Evolutionary conservation across 2,888 invertebrate genomes (phyloP).

Genomic region (Embidobia sp.): DNA sequence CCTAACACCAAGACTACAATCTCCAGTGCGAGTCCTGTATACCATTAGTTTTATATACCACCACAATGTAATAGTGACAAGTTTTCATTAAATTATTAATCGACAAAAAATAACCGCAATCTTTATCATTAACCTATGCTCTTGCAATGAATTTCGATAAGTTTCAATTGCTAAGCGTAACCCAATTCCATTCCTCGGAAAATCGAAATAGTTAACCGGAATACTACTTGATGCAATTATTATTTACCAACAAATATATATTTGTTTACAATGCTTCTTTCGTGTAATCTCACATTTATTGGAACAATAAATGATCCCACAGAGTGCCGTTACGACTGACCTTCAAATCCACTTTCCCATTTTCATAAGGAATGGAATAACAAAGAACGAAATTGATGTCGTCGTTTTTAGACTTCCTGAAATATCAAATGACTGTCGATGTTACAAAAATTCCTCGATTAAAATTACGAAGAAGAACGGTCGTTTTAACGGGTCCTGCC

Average conservation of each 20-base stretch:
- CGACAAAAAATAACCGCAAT: conserved; percentile 34
- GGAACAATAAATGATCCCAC: neutral
- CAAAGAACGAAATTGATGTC: neutral
- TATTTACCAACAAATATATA: too few species aligned
- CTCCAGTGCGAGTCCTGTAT: conserved; percentile 69
- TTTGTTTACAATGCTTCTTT: too few species aligned
- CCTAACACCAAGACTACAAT: conserved; percentile 78
- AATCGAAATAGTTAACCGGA: too few species aligned
- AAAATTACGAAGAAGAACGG: neutral
- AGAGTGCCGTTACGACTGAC: conserved; percentile 10
- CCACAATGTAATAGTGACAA: conserved; percentile 42
- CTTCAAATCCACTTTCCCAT: conserved; percentile 1
- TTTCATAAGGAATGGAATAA: neutral
- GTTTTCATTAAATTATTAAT: conserved; percentile 39
- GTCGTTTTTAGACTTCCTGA: conserved; percentile 3
- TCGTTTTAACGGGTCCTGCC: neutral
- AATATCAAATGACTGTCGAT: conserved; percentile 10
- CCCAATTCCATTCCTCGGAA: too few species aligned
- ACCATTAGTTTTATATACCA: conserved; percentile 56
- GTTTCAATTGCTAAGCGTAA: neutral
- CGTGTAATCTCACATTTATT: too few species aligned
- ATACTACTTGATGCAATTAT: too few species aligned
- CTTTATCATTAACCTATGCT: conserved; percentile 2
- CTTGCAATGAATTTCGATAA: conserved; percentile 1
- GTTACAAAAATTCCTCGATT: neutral